Evolutionary conservation across 2,113 vertebrate genomes (phyloP), one percentile per base, ranked within the genome.

Genomic region (Hylia prasina): DNA sequence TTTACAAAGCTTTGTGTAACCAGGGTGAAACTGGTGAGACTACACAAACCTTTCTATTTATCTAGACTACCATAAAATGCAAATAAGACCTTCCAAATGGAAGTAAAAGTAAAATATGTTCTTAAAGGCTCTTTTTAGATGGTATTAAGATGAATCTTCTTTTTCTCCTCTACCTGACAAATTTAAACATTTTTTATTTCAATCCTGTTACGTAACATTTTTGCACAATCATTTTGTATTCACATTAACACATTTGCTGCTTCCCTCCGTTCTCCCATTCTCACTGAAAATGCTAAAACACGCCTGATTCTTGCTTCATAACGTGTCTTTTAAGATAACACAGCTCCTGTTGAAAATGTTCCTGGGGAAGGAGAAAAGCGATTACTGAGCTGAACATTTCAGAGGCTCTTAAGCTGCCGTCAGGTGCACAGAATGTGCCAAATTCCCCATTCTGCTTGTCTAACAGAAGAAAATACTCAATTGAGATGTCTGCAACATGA

Each of bases 311-410:
- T 76, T 86, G 42, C 82, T 44, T 75, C 45, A 7, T 37, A 71
- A 82, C 0, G 0, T 54, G 63, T 30, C 75, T 77, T 82, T 63
- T 76, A 69, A 91, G 85, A 93, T 83, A 77, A 93, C 76, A 75
- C 14, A 37, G 83, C 69, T 84, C 80, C 81, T 75, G 50, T 44
- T 70, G 70, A 82, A 94, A 91, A 86, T 1, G 4, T 65, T 93
- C 75, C 79, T 50, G n/a, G 35, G 47, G 90, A 53, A 94, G 47
- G 30, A 84, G 72, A 86, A 80, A 93, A 86, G 78, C 0, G 9
- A 96, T 91, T 93, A 89, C 75, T 2, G 85, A 94, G 76, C 64
- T 89, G 92, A 94, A 93, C 68, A 20, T 82, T 93, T 93, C 82
- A 58, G 72, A 82, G 84, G 56, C 56, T 73, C 71, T 93, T 86